Conservation (phyloP, 2,113 vertebrate species). For the Todiramphus saurophagus region DNA sequence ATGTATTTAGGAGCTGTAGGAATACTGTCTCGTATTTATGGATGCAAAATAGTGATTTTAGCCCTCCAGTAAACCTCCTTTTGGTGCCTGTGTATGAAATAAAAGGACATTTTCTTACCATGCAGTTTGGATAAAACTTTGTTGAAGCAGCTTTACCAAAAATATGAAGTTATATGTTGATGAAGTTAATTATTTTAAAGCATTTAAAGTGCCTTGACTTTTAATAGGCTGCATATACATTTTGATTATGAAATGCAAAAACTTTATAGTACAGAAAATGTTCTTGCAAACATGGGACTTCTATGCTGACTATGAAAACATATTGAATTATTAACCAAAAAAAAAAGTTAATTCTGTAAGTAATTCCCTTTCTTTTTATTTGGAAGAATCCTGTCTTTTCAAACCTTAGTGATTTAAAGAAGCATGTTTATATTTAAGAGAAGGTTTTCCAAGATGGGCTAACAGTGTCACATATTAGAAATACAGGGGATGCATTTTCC, state of each 20-base stretch:
- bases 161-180: background rate
- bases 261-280: background rate
- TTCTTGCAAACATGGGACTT: background rate
- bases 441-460: background rate
- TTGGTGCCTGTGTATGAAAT: background rate
- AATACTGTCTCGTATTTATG: background rate
- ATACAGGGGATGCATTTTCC: background rate
- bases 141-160: background rate
- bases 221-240: background rate
- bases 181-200: background rate
- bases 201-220: background rate
- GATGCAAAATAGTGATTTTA: background rate
- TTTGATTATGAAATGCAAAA: background rate
- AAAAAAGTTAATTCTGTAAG: background rate
- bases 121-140: background rate
- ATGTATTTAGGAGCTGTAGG: background rate
- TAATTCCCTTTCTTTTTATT: background rate
- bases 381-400: background rate
- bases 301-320: background rate
- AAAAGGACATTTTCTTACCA: background rate
- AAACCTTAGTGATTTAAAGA: background rate
- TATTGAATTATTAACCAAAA: background rate
- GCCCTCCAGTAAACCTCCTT: background rate
- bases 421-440: background rate
- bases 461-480: background rate